phyloP scores from a whole-genome alignment of 2,888 invertebrate genomes.

The Linnaemya tessellans region DNA sequence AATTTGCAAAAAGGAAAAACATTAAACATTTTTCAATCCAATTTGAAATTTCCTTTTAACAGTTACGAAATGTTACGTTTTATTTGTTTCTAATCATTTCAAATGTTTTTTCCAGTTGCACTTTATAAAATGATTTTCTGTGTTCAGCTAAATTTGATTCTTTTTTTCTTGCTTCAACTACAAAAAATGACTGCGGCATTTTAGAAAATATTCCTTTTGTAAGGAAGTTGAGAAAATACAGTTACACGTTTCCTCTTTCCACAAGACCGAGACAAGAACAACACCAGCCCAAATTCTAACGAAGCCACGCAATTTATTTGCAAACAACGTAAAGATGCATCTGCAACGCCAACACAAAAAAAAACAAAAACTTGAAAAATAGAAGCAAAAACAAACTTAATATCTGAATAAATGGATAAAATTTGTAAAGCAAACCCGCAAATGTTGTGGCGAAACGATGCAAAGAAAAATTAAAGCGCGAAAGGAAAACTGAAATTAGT shows the following conservation, averaged over 20 bases:
- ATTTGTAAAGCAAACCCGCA: slow-evolving; percentile 50
- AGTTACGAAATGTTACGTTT: slow-evolving; percentile 11
- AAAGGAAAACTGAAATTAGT: slow-evolving; percentile 35
- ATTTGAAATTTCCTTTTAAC: slow-evolving; percentile 15
- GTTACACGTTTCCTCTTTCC: slow-evolving; percentile 43
- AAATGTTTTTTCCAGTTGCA: slow-evolving; percentile 34
- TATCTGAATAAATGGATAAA: slow-evolving; percentile 58
- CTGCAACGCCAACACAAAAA: slow-evolving; percentile 11
- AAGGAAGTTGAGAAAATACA: slow-evolving; percentile 35
- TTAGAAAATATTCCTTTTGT: slow-evolving; percentile 23
- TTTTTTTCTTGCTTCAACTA: background rate
- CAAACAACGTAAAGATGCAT: slow-evolving; percentile 48
- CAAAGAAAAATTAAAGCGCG: slow-evolving; percentile 29
- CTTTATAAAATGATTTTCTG: slow-evolving; percentile 54
- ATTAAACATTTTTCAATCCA: background rate
- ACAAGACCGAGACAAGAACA: slow-evolving; percentile 18
- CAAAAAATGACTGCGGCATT: slow-evolving; percentile 62
- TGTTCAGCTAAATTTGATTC: background rate
- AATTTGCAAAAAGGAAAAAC: background rate
- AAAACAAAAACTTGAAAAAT: background rate
- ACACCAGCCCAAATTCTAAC: slow-evolving; percentile 8
- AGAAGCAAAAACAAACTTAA: slow-evolving; percentile 18
- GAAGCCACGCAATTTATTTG: slow-evolving; percentile 64
- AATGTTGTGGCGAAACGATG: slow-evolving; percentile 33
- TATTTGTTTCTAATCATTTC: background rate